Evolutionary conservation across 2,888 invertebrate genomes (phyloP).

Genomic region (Synanthedon myopaeformis): DNA sequence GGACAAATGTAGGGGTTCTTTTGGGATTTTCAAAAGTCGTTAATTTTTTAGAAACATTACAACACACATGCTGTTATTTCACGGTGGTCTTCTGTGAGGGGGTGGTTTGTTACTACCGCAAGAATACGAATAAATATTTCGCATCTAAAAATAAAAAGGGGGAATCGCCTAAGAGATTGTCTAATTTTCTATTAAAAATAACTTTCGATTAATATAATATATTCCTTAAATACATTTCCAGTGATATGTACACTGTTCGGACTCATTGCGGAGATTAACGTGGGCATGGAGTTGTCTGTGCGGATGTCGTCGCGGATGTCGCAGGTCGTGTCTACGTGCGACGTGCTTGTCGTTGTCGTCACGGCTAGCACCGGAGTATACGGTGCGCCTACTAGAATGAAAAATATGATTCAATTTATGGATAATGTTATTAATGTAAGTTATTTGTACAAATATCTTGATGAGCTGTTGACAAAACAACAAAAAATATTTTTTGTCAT

Average conservation of each 20-base stretch:
- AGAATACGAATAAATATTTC: too few species aligned
- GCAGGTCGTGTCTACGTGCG: constrained; percentile 64
- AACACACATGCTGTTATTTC: too few species aligned
- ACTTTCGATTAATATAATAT: too few species aligned
- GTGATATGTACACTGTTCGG: constrained; percentile 59
- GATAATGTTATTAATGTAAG: constrained; percentile 57
- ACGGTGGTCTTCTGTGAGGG: too few species aligned
- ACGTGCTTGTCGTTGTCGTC: constrained; percentile 65
- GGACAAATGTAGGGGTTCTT: too few species aligned
- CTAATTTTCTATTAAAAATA: too few species aligned
- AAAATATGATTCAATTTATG: constrained; percentile 60
- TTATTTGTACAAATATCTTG: neutral
- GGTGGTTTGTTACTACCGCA: too few species aligned
- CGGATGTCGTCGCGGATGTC: constrained; percentile 68
- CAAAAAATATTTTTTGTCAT: too few species aligned
- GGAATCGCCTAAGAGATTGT: too few species aligned
- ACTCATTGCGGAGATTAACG: constrained; percentile 62
- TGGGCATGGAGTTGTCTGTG: constrained; percentile 63
- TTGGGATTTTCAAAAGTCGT: too few species aligned
- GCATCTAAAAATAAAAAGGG: too few species aligned
- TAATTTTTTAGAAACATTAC: too few species aligned
- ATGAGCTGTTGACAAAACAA: neutral
- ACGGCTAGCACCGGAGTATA: constrained; percentile 64
- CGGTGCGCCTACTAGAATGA: constrained; percentile 64
- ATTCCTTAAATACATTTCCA: constrained; percentile 9